These are phyloP conservation scores for Dicyrtoma fusca DNA, from an alignment of 2,888 invertebrate species.

Conservation along the genomic window DNA sequence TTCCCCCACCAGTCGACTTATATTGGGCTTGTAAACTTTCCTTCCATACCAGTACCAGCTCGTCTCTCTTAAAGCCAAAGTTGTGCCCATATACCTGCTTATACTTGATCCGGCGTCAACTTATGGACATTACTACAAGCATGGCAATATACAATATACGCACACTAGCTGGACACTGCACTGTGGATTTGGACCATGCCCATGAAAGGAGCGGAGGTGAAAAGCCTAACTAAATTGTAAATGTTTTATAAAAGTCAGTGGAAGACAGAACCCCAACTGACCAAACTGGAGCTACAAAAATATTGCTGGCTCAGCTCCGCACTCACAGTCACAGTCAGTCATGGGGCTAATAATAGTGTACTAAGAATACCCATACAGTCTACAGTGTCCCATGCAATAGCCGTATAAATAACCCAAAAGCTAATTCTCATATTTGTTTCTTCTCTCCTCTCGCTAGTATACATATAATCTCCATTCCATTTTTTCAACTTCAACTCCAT, in stretches of 20 bases:
- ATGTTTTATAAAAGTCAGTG: background rate
- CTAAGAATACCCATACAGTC: too few relatives aligned
- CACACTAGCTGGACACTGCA: background rate
- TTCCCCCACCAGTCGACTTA: too few relatives aligned
- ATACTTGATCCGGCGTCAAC: too few relatives aligned
- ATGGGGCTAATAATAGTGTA: background rate
- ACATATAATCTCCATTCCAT: background rate
- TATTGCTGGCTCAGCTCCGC: background rate
- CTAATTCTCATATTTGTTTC: background rate
- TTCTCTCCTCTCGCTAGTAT: background rate
- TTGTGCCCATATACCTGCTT: too few relatives aligned
- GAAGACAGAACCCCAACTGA: background rate
- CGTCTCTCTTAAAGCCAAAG: too few relatives aligned
- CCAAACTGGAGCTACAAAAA: slow-evolving; percentile 2
- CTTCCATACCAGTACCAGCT: too few relatives aligned
- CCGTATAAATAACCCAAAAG: too few relatives aligned
- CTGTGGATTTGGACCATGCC: slow-evolving; percentile 23
- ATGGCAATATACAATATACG: too few relatives aligned
- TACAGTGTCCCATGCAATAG: too few relatives aligned
- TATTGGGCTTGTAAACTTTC: too few relatives aligned
- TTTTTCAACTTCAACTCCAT: background rate
- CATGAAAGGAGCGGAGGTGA: slow-evolving; percentile 28
- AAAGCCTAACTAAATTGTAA: slow-evolving; percentile 6
- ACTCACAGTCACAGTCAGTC: background rate
- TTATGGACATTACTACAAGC: too few relatives aligned